Evolutionary conservation across 2,797 vertebrate species (phyloP), one percentile per base, ranked within the genome.

Genomic region (Onychomys torridus): DNA sequence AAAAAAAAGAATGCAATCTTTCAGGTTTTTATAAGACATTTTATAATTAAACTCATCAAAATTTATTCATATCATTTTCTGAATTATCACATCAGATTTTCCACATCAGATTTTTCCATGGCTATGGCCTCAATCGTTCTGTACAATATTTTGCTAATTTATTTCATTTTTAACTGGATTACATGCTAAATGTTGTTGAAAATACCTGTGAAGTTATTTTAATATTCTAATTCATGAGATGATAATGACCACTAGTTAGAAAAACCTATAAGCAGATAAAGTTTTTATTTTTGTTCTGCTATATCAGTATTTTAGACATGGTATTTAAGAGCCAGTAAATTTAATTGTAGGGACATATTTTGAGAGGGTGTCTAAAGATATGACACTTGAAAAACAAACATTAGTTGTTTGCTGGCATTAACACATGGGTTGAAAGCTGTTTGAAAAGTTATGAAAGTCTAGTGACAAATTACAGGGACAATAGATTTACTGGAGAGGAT

Each of bases 381-480:
- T 95, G 92, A 95, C 78, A 88, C 34, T 93, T 96, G 67, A 93
- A 79, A 97, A 96, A 84, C 86, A 96, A 93, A 79, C 40, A 94
- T 67, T 92, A 84, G 52, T 87, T 93, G 37, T 16, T 91, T 90
- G 25, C 25, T 19, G 11, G 21, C 61, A 94, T 90, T 95, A 95
- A 91, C 59, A 88, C 13, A 69, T 91, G 92, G 77, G 73, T 81
- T 91, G 46, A 95, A 96, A 93, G 40, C 34, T 95, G 57, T 87
- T 85, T 96, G 61, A 94, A 94, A 90, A 67, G n/a, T 87, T 94
- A 76, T n/a, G 92, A 91, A 94, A 95, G 78, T 77, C 6, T 63
- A 65, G 17, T 90, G 67, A 95, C 67, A 96, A 88, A 57, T 59
- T 89, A 65, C 46, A 92, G 19, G 76, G 75, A 77, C 40, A 89